These are phyloP conservation scores for Sebastes iracundus DNA, from an alignment of 2,797 vertebrate genomes.

Conservation along the genomic window DNA sequence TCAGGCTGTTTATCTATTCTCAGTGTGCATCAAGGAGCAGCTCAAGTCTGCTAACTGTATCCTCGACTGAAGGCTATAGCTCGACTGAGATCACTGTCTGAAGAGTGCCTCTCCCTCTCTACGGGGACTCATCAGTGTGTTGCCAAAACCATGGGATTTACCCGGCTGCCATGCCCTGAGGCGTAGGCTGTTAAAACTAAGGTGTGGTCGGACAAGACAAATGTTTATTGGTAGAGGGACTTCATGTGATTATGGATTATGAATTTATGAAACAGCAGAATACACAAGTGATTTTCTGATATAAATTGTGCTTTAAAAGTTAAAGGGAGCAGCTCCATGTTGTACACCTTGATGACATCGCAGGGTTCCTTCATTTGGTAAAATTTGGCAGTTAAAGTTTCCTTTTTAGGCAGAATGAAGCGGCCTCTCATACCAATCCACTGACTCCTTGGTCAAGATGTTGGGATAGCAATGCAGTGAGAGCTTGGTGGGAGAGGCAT, in stretches of 20 bases:
- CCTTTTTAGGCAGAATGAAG: not conserved
- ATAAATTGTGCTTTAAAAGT: not conserved
- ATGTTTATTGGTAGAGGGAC: conserved; percentile 10
- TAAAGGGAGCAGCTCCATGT: not conserved
- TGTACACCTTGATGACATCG: not conserved
- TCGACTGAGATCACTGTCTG: conserved; percentile 63
- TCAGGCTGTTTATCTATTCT: conserved; percentile 53
- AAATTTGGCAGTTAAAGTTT: not conserved
- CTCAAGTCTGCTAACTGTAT: conserved; percentile 29
- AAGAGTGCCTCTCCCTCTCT: conserved; percentile 66
- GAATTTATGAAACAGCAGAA: not conserved
- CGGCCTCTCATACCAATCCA: conserved; percentile 21
- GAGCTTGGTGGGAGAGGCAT: conserved; percentile 64
- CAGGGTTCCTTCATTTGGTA: not conserved
- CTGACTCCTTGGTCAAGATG: conserved; percentile 44
- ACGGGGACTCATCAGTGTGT: conserved; percentile 41
- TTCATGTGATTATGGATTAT: conserved; percentile 13
- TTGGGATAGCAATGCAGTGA: conserved; percentile 37
- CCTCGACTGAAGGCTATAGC: conserved; percentile 20
- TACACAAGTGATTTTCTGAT: not conserved
- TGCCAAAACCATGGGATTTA: conserved; percentile 52
- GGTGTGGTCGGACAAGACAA: conserved; percentile 29
- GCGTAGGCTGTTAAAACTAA: conserved; percentile 20
- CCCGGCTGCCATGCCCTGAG: conserved; percentile 30
- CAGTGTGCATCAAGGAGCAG: conserved; percentile 37